Conservation (phyloP, 2,797 vertebrate genomes). For the Sebastolobus alascanus region DNA sequence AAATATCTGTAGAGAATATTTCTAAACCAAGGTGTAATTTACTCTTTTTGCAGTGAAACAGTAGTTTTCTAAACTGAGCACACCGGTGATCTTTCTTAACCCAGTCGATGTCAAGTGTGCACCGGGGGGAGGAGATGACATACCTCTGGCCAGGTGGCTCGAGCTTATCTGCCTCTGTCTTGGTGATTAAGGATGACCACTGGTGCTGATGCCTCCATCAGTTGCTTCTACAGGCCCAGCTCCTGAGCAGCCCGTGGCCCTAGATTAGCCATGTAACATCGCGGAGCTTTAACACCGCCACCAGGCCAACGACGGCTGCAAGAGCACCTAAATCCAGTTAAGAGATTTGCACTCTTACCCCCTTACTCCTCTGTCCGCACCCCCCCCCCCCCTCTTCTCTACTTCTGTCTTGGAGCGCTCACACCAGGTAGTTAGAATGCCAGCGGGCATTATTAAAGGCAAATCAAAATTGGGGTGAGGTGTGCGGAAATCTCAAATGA, state of each 20-base stretch:
- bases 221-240: conserved; percentile 39
- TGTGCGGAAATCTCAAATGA: conserved; percentile 69
- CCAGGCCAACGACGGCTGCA: conserved; percentile 69
- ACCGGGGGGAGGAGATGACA: conserved; percentile 12
- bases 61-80: background rate
- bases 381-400: conserved; percentile 26
- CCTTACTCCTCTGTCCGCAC: conserved; percentile 47
- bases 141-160: conserved; percentile 54
- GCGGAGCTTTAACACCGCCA: conserved; percentile 72
- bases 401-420: conserved; percentile 59
- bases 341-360: conserved; percentile 82
- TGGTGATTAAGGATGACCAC: conserved; percentile 68
- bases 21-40: background rate
- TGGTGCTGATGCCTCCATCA: conserved; percentile 60
- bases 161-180: conserved; percentile 51
- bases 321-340: conserved; percentile 85
- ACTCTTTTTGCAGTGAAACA: background rate
- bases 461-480: conserved; percentile 59
- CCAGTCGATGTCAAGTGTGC: conserved; percentile 44
- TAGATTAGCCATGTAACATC: conserved; percentile 81
- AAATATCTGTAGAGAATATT: background rate
- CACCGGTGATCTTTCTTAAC: conserved; percentile 26
- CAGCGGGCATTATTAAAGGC: conserved; percentile 73
- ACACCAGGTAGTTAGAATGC: conserved; percentile 68
- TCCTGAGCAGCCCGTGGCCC: conserved; percentile 71